A percentile compares a stretch with the other conserved stretches of the same genome.
phyloP scores from a whole-genome alignment of 2,888 invertebrate species.

The Tenodera sinensis region DNA sequence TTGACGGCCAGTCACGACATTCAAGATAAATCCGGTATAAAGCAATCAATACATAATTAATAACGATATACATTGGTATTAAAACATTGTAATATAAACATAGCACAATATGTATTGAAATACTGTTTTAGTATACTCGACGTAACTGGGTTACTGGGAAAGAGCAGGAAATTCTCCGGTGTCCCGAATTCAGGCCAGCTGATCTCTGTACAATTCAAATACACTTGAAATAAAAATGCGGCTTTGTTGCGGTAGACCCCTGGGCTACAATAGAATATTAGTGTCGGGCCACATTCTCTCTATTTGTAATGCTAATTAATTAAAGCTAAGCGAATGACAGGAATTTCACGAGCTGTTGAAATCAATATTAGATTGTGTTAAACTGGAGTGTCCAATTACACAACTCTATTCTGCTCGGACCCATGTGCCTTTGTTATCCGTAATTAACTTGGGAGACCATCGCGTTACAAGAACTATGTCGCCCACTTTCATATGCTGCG shows the following conservation, averaged over 20 bases:
- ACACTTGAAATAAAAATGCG: not conserved
- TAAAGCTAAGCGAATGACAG: not conserved
- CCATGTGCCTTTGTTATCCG: not conserved
- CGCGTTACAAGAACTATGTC: not conserved
- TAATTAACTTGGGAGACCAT: not conserved
- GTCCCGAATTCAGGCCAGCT: too few relatives aligned
- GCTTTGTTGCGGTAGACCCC: not conserved
- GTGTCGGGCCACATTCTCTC: not conserved
- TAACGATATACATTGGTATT: too few relatives aligned
- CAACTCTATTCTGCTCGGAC: not conserved
- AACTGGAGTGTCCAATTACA: not conserved
- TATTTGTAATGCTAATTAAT: not conserved
- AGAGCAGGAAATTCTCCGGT: too few relatives aligned
- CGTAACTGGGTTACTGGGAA: too few relatives aligned
- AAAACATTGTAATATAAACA: too few relatives aligned
- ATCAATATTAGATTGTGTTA: not conserved
- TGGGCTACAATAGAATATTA: not conserved
- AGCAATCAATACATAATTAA: too few relatives aligned
- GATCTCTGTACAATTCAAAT: too few relatives aligned
- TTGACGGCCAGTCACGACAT: too few relatives aligned
- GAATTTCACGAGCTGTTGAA: not conserved
- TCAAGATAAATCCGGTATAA: too few relatives aligned
- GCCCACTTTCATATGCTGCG: not conserved
- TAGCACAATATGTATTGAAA: too few relatives aligned
- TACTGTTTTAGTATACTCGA: too few relatives aligned